These are phyloP conservation scores for Atrichornis clamosus DNA, from an alignment of 2,113 vertebrate species.

Conservation along the genomic window DNA sequence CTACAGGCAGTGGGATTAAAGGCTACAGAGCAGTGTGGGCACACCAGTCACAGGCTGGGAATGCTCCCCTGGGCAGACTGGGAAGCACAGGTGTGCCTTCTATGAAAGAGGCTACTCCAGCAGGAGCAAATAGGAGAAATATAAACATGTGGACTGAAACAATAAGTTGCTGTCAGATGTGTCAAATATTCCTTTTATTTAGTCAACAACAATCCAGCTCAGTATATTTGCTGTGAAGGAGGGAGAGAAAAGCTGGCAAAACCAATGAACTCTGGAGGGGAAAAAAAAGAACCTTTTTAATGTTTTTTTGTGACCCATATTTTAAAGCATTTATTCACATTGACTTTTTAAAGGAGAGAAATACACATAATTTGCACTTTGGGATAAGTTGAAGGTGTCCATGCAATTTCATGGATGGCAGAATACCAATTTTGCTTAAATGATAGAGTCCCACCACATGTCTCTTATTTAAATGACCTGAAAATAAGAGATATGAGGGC, in stretches of 20 bases:
- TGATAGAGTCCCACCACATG: slow-evolving; percentile 62
- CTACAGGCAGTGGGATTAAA: neutral
- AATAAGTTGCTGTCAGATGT: neutral
- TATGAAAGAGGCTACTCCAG: neutral
- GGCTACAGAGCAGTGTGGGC: rapidly evolving
- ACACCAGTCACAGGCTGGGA: neutral
- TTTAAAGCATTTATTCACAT: slow-evolving; percentile 47
- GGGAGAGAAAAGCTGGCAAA: neutral
- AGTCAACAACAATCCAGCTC: neutral
- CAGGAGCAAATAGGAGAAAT: neutral
- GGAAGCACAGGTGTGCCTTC: neutral
- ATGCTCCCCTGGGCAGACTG: neutral
- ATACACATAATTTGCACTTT: slow-evolving; percentile 62
- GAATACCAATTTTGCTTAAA: slow-evolving; percentile 71
- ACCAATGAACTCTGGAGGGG: neutral
- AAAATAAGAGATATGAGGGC: slow-evolving; percentile 61
- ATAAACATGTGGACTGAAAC: neutral
- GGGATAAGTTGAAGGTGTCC: slow-evolving; percentile 65
- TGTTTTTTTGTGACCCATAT: slow-evolving; percentile 33
- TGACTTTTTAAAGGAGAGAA: slow-evolving; percentile 55
- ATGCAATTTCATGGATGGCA: slow-evolving; percentile 72
- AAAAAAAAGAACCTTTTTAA: neutral
- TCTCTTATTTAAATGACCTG: slow-evolving; percentile 70
- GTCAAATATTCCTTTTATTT: neutral
- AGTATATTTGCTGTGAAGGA: neutral